These are phyloP conservation scores for Nannobrachium achirus DNA, from an alignment of 2,113 vertebrate species.

Conservation along the genomic window DNA sequence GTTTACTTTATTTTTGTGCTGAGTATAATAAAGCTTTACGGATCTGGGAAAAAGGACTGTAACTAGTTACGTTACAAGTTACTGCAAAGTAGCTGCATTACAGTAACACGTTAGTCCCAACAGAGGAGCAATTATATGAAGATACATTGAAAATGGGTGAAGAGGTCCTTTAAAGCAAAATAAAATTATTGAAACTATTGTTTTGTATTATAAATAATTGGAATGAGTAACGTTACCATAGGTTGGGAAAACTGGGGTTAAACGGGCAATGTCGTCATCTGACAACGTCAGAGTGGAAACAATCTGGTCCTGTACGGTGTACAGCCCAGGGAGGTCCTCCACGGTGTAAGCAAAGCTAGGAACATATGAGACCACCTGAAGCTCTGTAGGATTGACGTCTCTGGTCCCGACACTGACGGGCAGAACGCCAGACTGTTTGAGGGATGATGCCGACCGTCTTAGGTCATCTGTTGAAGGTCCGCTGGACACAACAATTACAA, in stretches of 20 bases:
- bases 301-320: slow-evolving; percentile 78
- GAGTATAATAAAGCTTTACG: too few relatives aligned
- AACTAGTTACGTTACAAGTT: too few relatives aligned
- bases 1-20: too few relatives aligned
- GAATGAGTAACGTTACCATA: slow-evolving; percentile 58
- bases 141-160: not conserved
- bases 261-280: slow-evolving; percentile 63
- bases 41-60: too few relatives aligned
- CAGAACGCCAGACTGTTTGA: slow-evolving; percentile 85
- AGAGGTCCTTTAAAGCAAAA: too few relatives aligned
- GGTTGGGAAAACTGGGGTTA: slow-evolving; percentile 63
- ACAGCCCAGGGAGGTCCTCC: slow-evolving; percentile 85
- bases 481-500: slow-evolving; percentile 88
- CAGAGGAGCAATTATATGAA: not conserved
- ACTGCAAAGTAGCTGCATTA: too few relatives aligned
- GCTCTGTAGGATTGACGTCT: slow-evolving; percentile 81
- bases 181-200: too few relatives aligned
- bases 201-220: not conserved
- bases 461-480: slow-evolving; percentile 87
- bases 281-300: slow-evolving; percentile 74
- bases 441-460: slow-evolving; percentile 70
- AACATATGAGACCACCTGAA: slow-evolving; percentile 84
- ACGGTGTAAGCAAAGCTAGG: slow-evolving; percentile 83
- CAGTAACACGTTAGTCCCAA: too few relatives aligned
- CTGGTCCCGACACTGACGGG: slow-evolving; percentile 90